Evolutionary conservation across 2,888 invertebrate species (phyloP).

Genomic region (Dromius quadrimaculatus): DNA sequence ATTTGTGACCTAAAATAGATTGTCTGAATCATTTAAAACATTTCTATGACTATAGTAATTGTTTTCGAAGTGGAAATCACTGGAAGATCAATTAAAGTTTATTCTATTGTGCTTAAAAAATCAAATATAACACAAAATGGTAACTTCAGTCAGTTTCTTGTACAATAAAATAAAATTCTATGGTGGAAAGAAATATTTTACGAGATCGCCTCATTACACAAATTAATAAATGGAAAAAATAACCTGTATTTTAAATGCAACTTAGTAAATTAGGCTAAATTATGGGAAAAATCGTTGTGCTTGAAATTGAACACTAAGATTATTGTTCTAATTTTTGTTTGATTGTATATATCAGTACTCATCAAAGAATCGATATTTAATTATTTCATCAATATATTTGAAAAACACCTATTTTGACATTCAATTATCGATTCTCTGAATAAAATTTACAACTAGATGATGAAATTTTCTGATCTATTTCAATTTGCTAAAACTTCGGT

Average conservation of each 20-base stretch:
- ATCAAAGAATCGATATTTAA: not conserved
- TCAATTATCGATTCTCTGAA: too few species aligned
- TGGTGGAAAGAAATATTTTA: constrained; percentile 17
- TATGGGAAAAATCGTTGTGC: constrained; percentile 35
- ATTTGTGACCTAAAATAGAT: constrained; percentile 47
- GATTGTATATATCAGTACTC: not conserved
- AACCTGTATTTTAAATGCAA: constrained; percentile 11
- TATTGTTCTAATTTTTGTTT: constrained; percentile 33
- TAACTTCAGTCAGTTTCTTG: constrained; percentile 35
- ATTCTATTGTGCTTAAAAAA: constrained; percentile 21
- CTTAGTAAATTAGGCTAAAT: constrained; percentile 21
- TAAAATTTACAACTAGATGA: constrained; percentile 25
- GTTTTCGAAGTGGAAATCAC: constrained; percentile 12
- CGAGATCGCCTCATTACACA: constrained; percentile 32
- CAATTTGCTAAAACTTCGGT: not conserved
- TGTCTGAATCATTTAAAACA: constrained; percentile 36
- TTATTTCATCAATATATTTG: too few species aligned
- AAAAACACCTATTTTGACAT: too few species aligned
- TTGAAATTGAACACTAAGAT: constrained; percentile 38
- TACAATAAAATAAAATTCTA: constrained; percentile 19
- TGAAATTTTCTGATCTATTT: constrained; percentile 27
- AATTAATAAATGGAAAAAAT: not conserved
- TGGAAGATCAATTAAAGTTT: constrained; percentile 43
- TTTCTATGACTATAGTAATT: constrained; percentile 16
- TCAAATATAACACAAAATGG: constrained; percentile 27